Evolutionary conservation across 53 echinoderm and acorn worm species (phyloP).

Genomic region (Paelopatides confundens): DNA sequence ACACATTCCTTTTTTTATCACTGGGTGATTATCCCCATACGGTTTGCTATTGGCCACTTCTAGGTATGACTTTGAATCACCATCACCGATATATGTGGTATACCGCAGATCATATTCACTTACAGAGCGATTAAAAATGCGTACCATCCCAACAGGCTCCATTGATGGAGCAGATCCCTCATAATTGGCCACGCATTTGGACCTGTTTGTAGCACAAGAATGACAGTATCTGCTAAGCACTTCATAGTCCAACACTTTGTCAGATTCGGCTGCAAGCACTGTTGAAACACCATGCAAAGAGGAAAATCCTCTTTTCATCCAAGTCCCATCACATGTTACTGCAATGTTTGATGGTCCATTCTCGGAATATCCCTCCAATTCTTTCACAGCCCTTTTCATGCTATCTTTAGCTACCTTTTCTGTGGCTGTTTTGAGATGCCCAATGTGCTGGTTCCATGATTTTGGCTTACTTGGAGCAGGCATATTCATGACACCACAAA

Average conservation of each 20-base stretch:
- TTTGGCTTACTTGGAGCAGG: not conserved
- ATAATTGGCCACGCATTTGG: not conserved
- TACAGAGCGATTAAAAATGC: constrained; percentile 25
- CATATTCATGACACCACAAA: not conserved
- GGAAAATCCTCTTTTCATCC: constrained; percentile 17
- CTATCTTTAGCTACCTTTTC: not conserved
- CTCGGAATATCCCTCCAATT: not conserved
- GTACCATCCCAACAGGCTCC: constrained; percentile 44
- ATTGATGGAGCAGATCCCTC: constrained; percentile 49
- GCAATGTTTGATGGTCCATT: not conserved
- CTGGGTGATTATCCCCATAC: constrained; percentile 12
- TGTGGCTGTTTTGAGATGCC: not conserved
- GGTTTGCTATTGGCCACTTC: constrained; percentile 26
- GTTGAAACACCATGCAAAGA: constrained; percentile 17
- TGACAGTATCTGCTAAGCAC: not conserved
- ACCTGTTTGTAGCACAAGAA: too few relatives aligned
- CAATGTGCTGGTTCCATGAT: constrained; percentile 3
- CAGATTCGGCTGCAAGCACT: not conserved
- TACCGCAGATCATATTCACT: not conserved
- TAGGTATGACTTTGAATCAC: constrained; percentile 7
- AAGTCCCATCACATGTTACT: constrained; percentile 17
- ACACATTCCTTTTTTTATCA: constrained; percentile 59
- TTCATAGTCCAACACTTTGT: constrained; percentile 16
- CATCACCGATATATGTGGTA: constrained; percentile 41
- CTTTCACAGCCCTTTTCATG: not conserved